phyloP scores from a whole-genome alignment of 2,113 vertebrate species.

The Cololabis saira region DNA sequence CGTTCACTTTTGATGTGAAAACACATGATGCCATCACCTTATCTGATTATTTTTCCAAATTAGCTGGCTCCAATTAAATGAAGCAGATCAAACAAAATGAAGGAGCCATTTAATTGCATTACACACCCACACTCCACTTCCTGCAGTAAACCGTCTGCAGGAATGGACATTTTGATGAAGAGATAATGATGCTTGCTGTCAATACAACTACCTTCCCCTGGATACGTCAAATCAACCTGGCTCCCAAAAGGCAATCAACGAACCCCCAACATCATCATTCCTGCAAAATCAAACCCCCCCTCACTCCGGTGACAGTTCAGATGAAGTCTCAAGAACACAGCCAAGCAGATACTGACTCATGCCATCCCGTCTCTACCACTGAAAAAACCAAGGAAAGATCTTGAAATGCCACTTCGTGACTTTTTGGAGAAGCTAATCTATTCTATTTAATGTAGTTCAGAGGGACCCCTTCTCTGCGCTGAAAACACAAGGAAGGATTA shows the following conservation, averaged over 20 bases:
- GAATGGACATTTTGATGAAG: conserved; percentile 42
- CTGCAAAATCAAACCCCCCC: not conserved
- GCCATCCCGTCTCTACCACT: conserved; percentile 47
- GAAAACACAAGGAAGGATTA: conserved; percentile 78
- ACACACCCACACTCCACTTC: conserved; percentile 57
- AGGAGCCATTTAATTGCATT: conserved; percentile 66
- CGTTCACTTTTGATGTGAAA: conserved; percentile 76
- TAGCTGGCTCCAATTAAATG: conserved; percentile 69
- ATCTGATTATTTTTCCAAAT: conserved; percentile 73
- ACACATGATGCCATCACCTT: conserved; percentile 66
- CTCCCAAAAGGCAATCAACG: conserved; percentile 57
- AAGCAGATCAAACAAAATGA: conserved; percentile 68
- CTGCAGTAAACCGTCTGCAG: conserved; percentile 24
- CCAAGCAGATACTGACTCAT: conserved; percentile 46
- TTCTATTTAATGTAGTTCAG: conserved; percentile 78
- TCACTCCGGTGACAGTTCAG: conserved; percentile 38
- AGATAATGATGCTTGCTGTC: conserved; percentile 37
- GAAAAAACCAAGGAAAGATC: conserved; percentile 53
- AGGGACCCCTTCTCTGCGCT: conserved; percentile 47
- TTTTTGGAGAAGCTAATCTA: conserved; percentile 75
- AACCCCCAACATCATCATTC: conserved; percentile 39
- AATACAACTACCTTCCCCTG: not conserved
- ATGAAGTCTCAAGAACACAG: conserved; percentile 50
- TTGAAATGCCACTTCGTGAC: conserved; percentile 76
- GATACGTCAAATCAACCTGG: conserved; percentile 1